Evolutionary conservation across 2,888 invertebrate species (phyloP).

Genomic region (Chrysodeixis includens): DNA sequence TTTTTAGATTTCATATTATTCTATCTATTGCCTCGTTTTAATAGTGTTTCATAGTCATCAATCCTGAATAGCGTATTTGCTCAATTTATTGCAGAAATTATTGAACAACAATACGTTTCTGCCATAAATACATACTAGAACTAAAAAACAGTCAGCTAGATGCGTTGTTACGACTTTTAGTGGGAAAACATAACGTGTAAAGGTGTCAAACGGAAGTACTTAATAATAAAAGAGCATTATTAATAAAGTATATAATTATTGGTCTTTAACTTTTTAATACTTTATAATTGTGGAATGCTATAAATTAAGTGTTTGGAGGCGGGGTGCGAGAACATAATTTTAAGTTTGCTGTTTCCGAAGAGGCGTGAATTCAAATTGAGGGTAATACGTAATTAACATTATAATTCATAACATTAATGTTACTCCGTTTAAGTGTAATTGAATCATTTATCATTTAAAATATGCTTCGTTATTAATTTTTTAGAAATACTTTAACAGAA

Average conservation of each 20-base stretch:
- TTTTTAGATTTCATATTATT: conserved; percentile 9
- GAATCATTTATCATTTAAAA: neutral
- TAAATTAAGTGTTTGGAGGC: conserved; percentile 1
- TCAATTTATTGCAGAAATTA: too few species aligned
- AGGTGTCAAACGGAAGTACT: neutral
- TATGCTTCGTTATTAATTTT: neutral
- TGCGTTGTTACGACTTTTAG: neutral
- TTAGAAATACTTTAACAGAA: too few species aligned
- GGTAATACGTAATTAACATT: neutral
- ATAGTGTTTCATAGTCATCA: too few species aligned
- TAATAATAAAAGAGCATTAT: conserved; percentile 2
- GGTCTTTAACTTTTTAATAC: neutral
- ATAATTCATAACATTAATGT: neutral
- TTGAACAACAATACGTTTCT: too few species aligned
- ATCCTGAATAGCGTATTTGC: too few species aligned
- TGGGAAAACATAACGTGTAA: neutral
- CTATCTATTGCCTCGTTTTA: too few species aligned
- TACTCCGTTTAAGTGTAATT: neutral
- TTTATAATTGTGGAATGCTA: neutral
- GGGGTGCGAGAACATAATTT: neutral
- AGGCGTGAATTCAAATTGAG: neutral
- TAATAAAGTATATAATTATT: conserved; percentile 1
- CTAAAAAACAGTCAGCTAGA: too few species aligned
- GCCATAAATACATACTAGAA: too few species aligned
- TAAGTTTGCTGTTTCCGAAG: neutral